Base-by-base conservation (phyloP, 2,797 vertebrate genomes). In the Poliocrania exsul region DNA sequence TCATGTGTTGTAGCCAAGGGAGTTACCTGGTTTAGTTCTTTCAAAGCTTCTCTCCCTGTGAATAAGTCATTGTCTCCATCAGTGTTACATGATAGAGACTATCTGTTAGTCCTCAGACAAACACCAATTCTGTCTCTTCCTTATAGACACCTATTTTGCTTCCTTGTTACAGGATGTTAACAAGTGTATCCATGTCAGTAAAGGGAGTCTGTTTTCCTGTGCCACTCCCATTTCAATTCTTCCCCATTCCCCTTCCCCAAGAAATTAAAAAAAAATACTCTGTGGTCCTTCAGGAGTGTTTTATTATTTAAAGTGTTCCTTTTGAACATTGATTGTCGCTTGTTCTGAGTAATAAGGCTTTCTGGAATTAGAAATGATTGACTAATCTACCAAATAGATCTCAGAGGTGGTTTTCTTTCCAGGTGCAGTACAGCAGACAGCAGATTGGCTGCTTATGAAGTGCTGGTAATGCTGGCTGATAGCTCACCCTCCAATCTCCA, bases 361-460 rank as follows among this genome's bases (percentile, higher is more conserved):
- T 91, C 70, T 91, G 53, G 58, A 90, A 84, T 92, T 81, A 86
- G 86, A 89, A 94, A 64, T 66, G 66, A 88, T 88, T 74, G 86
- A 87, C 53, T 83, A 58, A 86, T 60, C 19, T 81, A 31, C 54
- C 54, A 91, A 93, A 88, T 10, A 70, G 58, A 31, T 87, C 73
- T 93, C 54, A 89, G 53, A 66, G 83, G 60, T 77, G 67, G 16
- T 62, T 94, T 86, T 92, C 72, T 90, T 97, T 88, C 91, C 77
- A 99, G 99, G 95, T 99, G 99, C 98, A 99, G 99, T 97, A 99
- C 99, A n/a, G 99, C 98, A 62, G 99, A 99, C 97, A 99, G 99
- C 96, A 97, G 99, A 44, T 97, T 99, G 95, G 99, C 99, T 83
- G 99, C 99, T 42, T 99, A 99, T 51, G 99, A 99, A 97, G 99